Percentiles rank a stretch among this genome's conserved stretches.
Conservation (phyloP, 2,113 vertebrate genomes). For the Egretta garzetta region DNA sequence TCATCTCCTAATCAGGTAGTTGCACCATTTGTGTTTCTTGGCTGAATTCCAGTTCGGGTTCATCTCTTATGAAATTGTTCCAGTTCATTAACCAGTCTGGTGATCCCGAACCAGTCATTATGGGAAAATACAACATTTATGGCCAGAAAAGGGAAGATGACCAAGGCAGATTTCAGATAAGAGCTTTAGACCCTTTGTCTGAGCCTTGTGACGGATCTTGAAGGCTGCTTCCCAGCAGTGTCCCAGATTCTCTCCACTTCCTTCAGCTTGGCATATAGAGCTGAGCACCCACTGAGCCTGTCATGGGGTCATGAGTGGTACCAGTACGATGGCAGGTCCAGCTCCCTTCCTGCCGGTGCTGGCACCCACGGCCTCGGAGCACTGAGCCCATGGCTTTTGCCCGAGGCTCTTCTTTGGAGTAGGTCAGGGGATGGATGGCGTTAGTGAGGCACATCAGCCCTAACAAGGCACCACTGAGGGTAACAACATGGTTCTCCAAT, state of each 20-base stretch:
- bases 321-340: accelerated
- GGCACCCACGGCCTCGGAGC: background rate
- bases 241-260: background rate
- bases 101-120: background rate
- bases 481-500: background rate
- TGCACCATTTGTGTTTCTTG: conserved; percentile 37
- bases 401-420: background rate
- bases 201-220: background rate
- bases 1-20: conserved; percentile 41
- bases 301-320: background rate
- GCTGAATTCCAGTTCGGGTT: background rate
- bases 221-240: background rate
- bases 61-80: conserved; percentile 18
- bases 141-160: background rate
- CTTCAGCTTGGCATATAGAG: background rate
- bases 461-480: background rate
- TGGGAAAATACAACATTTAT: background rate
- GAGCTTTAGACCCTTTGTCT: background rate
- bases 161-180: background rate
- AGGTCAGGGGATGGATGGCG: background rate
- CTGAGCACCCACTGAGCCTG: background rate
- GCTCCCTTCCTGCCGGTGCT: background rate
- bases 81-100: conserved; percentile 12
- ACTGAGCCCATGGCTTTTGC: background rate
- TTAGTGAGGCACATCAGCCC: background rate